phyloP scores from a whole-genome alignment of 2,888 invertebrate genomes.

The Tipula lateralis region DNA sequence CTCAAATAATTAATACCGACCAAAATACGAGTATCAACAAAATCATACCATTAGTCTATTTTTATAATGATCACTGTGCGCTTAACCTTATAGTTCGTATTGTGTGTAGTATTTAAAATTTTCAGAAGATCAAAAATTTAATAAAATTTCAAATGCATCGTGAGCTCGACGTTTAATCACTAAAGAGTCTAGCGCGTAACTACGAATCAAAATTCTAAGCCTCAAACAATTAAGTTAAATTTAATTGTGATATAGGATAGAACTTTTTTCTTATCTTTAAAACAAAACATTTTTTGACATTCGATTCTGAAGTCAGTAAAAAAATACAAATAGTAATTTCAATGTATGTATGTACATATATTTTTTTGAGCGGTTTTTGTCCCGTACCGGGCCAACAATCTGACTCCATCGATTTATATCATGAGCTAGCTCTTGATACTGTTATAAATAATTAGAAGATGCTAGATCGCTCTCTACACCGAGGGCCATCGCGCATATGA shows the following conservation, averaged over 20 bases:
- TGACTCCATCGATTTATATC: no score
- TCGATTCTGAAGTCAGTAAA: background rate
- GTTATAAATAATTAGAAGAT: no score
- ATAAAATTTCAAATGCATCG: background rate
- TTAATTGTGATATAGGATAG: background rate
- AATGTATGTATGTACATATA: no score
- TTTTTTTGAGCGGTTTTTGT: no score
- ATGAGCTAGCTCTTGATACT: no score
- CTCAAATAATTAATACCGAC: background rate
- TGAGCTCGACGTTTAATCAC: background rate
- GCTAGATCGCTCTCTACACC: no score
- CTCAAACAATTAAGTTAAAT: background rate
- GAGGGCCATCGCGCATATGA: no score
- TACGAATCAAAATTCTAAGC: background rate
- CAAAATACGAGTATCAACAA: background rate
- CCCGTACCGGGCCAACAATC: no score
- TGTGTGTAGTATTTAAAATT: no score
- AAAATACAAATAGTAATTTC: background rate
- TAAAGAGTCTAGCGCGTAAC: background rate
- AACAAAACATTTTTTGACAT: background rate
- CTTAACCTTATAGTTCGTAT: no score
- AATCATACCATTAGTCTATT: background rate
- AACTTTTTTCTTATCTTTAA: background rate
- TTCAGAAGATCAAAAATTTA: background rate
- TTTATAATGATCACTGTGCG: no score